Conservation (phyloP, 2,113 vertebrate species). For the Dicrurus megarhynchus region DNA sequence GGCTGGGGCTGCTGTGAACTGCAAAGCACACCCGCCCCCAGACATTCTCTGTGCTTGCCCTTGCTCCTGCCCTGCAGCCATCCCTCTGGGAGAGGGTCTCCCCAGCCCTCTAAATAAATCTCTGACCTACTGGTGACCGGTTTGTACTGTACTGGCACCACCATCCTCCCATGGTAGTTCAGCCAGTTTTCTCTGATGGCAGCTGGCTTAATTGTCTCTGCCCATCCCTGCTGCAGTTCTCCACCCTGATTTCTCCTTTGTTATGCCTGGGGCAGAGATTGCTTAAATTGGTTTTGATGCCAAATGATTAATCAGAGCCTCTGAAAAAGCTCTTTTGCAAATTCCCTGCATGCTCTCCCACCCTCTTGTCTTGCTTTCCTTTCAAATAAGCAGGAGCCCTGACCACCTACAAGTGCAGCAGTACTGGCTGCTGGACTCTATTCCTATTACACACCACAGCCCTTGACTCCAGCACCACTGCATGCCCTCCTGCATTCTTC, state of each 20-base stretch:
- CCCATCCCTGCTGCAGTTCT: neutral
- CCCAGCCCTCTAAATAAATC: neutral
- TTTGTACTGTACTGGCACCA: neutral
- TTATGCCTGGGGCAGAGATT: slow-evolving; percentile 30
- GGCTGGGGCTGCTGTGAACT: neutral
- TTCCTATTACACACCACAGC: neutral
- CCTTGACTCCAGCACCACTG: neutral
- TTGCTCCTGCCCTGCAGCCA: neutral
- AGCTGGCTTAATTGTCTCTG: neutral
- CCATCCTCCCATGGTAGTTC: neutral
- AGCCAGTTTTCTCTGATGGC: neutral
- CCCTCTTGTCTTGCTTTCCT: neutral
- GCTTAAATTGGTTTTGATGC: neutral
- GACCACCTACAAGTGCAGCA: neutral
- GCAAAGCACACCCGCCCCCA: accelerated
- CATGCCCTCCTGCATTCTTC: neutral
- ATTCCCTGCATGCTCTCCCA: neutral
- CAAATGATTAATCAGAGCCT: neutral
- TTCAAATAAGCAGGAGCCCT: neutral
- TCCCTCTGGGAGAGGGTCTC: accelerated
- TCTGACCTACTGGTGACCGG: neutral
- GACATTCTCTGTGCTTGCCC: neutral
- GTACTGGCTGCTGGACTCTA: neutral
- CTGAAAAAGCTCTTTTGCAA: neutral
- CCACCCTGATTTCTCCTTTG: slow-evolving; percentile 12